Conservation (phyloP, 2,797 vertebrate species). For the Poeciliopsis gracilis region DNA sequence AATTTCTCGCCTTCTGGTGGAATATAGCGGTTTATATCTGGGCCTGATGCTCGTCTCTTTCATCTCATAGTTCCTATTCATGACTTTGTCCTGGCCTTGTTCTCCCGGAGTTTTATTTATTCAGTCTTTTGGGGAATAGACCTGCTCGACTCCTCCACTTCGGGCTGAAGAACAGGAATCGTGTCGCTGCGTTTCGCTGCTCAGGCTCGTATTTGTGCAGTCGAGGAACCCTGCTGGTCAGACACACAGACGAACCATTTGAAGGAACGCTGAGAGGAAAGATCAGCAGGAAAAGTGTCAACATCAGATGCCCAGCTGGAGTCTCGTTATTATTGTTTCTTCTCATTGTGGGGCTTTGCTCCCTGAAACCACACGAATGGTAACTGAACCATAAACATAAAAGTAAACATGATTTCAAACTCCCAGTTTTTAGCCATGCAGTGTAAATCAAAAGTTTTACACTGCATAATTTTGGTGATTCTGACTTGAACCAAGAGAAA, state of each 20-base stretch:
- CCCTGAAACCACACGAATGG: not conserved
- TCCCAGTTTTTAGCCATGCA: not conserved
- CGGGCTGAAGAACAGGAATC: not conserved
- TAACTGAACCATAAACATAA: not conserved
- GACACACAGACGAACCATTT: not conserved
- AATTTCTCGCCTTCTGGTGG: not conserved
- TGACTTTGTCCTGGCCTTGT: not conserved
- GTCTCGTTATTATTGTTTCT: not conserved
- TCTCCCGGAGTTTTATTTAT: not conserved
- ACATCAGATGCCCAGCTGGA: not conserved
- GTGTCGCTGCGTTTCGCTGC: conserved; percentile 6
- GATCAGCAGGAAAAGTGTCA: not conserved
- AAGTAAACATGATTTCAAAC: not conserved
- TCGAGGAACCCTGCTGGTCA: conserved; percentile 17
- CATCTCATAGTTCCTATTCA: not conserved
- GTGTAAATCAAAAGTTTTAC: not conserved
- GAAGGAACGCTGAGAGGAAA: not conserved
- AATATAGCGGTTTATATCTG: too few species aligned
- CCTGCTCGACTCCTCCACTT: not conserved
- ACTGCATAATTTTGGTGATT: too few species aligned
- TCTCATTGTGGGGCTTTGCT: not conserved
- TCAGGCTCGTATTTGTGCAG: not conserved
- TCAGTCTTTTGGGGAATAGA: not conserved
- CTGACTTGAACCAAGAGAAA: too few species aligned
- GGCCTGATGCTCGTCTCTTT: not conserved